Evolutionary conservation across 2,797 vertebrate species (phyloP), one percentile per base, ranked within the genome.

Genomic region (Coranthus polyacanthus): DNA sequence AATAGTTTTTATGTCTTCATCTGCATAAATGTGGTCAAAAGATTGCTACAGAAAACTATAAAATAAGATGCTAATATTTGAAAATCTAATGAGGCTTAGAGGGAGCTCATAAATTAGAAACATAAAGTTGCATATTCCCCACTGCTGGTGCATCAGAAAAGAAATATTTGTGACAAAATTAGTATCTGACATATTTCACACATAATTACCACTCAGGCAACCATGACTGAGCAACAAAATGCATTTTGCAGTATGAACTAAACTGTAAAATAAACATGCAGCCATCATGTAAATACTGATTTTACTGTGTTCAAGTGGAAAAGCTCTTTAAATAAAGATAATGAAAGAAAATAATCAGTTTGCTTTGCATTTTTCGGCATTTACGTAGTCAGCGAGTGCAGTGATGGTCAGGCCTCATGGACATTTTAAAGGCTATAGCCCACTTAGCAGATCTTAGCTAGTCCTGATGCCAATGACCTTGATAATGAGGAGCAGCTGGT

Each of bases 401-500:
- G 52, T 69, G 78, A 75, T 71, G 62, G 70, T 69, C 68, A 83
- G 52, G 80, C 65, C 68, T 82, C 55, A 18, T 49, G 53, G 70
- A 51, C 76, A 77, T 85, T 87, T 89, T 72, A 83, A 86, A 83
- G 76, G 75, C 79, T 72, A 52, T 56, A 62, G 68, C 79, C 73
- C 64, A 82, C 75, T 87, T 81, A 81, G 68, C 78, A 78, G 68
- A 83, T 68, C 82, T 86, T 81, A 85, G 83, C 85, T 86, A 77
- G 71, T 82, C 73, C 72, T 72, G 49, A 75, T 77, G 75, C 70
- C 58, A 59, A 60, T 69, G 86, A 89, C 89, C 88, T 88, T 86
- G 80, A 67, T 85, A 89, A 89, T 87, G 81, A 89, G 83, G 68
- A 86, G 71, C 82, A 83, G 73, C 78, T 84, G 85, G 78, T 60